Conservation (phyloP, 1,140 invertebrate species). For the Sinonovacula constricta region DNA sequence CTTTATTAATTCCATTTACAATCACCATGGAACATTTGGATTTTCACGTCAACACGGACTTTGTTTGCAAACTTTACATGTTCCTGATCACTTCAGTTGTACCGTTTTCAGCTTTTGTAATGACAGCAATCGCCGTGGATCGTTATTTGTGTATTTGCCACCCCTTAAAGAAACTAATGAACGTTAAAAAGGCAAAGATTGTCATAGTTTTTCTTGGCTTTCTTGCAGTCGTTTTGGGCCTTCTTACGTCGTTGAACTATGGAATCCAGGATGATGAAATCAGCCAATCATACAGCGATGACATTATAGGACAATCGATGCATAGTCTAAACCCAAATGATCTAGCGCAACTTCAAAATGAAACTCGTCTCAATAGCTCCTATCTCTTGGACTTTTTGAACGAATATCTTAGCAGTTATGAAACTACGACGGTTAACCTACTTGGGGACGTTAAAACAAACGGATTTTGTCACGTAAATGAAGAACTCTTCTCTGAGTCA, state of each 20-base stretch:
- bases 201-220: slow-evolving; percentile 63
- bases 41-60: slow-evolving; percentile 64
- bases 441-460: background rate
- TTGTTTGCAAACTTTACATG: slow-evolving; percentile 75
- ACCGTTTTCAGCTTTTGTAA: slow-evolving; percentile 76
- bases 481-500: slow-evolving; percentile 59
- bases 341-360: background rate
- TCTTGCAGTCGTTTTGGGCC: slow-evolving; percentile 68
- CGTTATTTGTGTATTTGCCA: slow-evolving; percentile 77
- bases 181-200: slow-evolving; percentile 39
- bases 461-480: slow-evolving; percentile 58
- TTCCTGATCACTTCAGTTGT: slow-evolving; percentile 76
- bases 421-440: too few species aligned
- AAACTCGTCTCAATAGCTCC: background rate
- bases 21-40: slow-evolving; percentile 68
- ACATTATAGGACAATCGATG: background rate
- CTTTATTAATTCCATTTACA: slow-evolving; percentile 73
- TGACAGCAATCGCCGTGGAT: slow-evolving; percentile 77
- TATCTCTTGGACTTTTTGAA: background rate
- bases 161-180: slow-evolving; percentile 71
- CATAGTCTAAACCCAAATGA: background rate
- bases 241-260: slow-evolving; percentile 69
- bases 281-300: background rate
- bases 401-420: background rate
- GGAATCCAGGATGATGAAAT: slow-evolving; percentile 65